A percentile compares a stretch with the other conserved stretches of the same genome.
phyloP scores from a whole-genome alignment of 2,113 vertebrate species.

The Heterocephalus glaber region DNA sequence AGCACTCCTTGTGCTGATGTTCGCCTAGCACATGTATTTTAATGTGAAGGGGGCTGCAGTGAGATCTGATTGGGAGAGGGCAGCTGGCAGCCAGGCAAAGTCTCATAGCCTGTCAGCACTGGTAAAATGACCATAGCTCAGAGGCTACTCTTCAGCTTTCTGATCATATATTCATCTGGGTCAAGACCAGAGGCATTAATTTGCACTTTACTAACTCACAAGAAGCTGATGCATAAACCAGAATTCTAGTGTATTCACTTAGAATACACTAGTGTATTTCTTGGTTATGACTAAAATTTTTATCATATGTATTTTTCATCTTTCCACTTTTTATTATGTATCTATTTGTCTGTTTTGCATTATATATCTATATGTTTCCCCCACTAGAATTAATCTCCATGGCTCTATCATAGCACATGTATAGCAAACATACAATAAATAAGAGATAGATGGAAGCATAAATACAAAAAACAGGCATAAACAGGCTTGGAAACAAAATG shows the following conservation, averaged over 20 bases:
- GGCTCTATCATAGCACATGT: background rate
- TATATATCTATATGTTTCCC: background rate
- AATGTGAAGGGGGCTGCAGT: background rate
- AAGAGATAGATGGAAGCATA: background rate
- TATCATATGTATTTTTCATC: background rate
- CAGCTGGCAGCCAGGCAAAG: background rate
- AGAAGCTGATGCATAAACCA: background rate
- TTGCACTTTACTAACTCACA: background rate
- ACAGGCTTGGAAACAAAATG: background rate
- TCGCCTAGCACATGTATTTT: slow-evolving; percentile 11
- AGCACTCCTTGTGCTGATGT: slow-evolving; percentile 26
- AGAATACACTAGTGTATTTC: background rate
- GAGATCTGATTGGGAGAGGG: background rate
- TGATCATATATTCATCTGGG: background rate
- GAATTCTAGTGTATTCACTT: background rate
- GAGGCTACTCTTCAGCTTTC: background rate
- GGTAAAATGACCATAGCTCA: background rate
- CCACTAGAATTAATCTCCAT: background rate
- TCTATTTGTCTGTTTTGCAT: background rate
- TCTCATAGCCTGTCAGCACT: background rate
- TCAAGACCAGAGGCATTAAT: background rate
- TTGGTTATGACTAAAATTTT: background rate
- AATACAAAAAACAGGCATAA: background rate
- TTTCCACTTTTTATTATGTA: background rate
- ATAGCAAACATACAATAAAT: background rate